Percentiles rank a stretch among this genome's conserved stretches.
Evolutionary conservation across 2,797 vertebrate species (phyloP).

Genomic region (Pipistrellus pipistrellus): DNA sequence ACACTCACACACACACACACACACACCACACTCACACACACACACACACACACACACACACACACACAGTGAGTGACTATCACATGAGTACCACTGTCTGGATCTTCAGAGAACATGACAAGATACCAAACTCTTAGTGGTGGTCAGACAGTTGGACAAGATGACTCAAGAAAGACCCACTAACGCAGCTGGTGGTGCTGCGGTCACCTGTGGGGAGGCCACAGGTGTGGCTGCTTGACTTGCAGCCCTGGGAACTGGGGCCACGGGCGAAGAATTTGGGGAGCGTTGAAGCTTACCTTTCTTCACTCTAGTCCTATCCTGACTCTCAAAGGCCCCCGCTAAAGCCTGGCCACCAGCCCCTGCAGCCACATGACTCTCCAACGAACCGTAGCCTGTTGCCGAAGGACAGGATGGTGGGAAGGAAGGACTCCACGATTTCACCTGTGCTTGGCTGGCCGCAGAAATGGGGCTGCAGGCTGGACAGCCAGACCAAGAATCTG

Average conservation of each 20-base stretch:
- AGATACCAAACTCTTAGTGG: not conserved
- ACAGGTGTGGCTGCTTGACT: not conserved
- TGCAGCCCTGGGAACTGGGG: not conserved
- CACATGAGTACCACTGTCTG: not conserved
- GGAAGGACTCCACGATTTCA: conserved; percentile 4
- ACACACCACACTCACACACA: too few relatives aligned
- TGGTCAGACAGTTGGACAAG: not conserved
- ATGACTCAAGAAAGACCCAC: not conserved
- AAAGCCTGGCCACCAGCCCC: conserved; percentile 63
- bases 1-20: too few relatives aligned
- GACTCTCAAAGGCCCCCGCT: not conserved
- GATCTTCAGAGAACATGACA: conserved; percentile 20
- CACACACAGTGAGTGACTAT: not conserved
- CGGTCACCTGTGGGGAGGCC: not conserved
- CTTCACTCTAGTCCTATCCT: conserved; percentile 2
- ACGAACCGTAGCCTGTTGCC: conserved; percentile 66
- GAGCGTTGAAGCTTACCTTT: not conserved
- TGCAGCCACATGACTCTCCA: conserved; percentile 32
- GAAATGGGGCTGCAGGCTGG: conserved; percentile 36
- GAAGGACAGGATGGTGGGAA: conserved; percentile 50
- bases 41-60: too few relatives aligned
- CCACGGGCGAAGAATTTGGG: not conserved
- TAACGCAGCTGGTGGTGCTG: not conserved
- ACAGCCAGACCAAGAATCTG: conserved; percentile 46
- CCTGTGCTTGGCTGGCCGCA: conserved; percentile 29